phyloP scores from a whole-genome alignment of 64 coral and sea anemone genomes.

The Montipora efflorescens region DNA sequence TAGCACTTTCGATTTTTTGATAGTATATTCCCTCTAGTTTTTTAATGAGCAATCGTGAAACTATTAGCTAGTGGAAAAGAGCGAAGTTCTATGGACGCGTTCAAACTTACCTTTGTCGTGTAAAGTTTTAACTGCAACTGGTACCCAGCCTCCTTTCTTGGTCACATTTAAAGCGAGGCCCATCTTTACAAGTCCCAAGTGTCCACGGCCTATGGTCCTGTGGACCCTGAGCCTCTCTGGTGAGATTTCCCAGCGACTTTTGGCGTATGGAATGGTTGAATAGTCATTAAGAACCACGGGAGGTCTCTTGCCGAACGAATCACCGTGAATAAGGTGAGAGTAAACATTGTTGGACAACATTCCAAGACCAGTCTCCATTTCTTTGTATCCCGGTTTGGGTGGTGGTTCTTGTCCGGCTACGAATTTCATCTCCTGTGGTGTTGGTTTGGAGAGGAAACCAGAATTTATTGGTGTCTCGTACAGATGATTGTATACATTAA shows the following conservation, averaged over 20 bases:
- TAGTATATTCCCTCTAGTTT: no score
- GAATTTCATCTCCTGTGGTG: background rate
- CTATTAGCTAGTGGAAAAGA: no score
- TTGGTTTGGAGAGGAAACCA: background rate
- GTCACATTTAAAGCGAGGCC: slow-evolving; percentile 14
- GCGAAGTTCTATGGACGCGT: background rate
- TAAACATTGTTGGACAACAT: slow-evolving; percentile 12
- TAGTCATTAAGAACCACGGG: background rate
- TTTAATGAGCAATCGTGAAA: no score
- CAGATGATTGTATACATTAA: background rate
- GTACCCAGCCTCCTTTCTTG: slow-evolving; percentile 16
- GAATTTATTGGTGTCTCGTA: background rate
- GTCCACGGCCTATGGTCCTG: background rate
- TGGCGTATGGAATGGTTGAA: background rate
- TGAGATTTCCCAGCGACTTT: slow-evolving; percentile 12
- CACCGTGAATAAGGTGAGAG: slow-evolving; percentile 10
- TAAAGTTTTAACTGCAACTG: slow-evolving; percentile 17
- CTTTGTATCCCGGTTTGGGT: background rate
- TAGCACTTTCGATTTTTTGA: no score
- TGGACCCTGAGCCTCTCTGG: slow-evolving; percentile 8
- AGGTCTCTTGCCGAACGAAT: background rate
- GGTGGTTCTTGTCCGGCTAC: background rate
- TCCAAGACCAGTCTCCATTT: background rate
- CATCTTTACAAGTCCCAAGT: slow-evolving; percentile 43
- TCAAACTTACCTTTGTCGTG: slow-evolving; percentile 3